phyloP scores from a whole-genome alignment of 2,113 vertebrate genomes.

The Apodemus speciosus region DNA sequence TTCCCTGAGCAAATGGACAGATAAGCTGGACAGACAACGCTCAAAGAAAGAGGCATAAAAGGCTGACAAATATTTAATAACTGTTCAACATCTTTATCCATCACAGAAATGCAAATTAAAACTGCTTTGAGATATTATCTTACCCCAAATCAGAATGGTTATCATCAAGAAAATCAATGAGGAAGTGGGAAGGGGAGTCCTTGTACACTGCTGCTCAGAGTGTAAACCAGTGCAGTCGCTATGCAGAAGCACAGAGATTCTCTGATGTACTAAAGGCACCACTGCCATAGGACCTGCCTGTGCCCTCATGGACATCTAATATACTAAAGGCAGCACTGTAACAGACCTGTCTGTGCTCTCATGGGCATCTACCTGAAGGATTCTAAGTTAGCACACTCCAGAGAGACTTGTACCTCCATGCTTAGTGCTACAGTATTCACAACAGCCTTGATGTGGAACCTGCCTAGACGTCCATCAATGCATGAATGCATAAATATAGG shows the following conservation, averaged over 20 bases:
- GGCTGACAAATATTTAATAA: not conserved
- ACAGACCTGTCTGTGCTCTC: not conserved
- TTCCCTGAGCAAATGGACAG: not conserved
- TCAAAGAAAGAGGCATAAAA: not conserved
- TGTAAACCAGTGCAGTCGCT: not conserved
- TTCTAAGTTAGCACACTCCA: not conserved
- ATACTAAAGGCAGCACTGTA: not conserved
- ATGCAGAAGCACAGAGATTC: not conserved
- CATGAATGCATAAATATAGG: not conserved
- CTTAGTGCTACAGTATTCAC: not conserved
- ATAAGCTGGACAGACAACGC: not conserved
- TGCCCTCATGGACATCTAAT: not conserved
- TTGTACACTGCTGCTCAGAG: not conserved
- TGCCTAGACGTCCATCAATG: not conserved
- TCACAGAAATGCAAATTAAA: not conserved
- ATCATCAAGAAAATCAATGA: not conserved
- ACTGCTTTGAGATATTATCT: not conserved
- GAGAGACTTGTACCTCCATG: not conserved
- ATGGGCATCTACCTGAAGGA: not conserved
- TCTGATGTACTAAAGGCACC: not conserved
- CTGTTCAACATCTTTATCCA: not conserved
- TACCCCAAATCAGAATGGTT: not conserved
- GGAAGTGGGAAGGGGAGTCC: too few relatives aligned
- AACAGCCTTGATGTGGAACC: not conserved
- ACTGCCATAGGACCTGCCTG: not conserved